These are phyloP conservation scores for Elegia similella DNA, from an alignment of 2,888 invertebrate genomes.

Conservation along the genomic window DNA sequence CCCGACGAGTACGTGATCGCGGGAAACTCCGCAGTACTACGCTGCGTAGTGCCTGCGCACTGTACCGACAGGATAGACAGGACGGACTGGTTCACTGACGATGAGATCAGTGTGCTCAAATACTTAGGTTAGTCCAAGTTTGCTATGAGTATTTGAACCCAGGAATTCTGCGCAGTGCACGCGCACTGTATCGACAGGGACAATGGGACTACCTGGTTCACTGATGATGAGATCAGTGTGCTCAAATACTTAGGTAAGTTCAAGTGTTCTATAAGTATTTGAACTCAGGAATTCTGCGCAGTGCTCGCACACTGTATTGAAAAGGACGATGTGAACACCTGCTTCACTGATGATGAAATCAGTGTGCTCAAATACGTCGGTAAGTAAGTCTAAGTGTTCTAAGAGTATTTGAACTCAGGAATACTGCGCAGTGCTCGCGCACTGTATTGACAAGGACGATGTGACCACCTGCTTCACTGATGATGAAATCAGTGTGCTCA, in stretches of 20 bases:
- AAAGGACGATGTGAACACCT: conserved; percentile 93
- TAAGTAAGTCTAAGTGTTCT: conserved; percentile 28
- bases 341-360: conserved; percentile 92
- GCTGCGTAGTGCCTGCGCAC: conserved; percentile 94
- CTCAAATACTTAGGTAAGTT: conserved; percentile 60
- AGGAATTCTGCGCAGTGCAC: conserved; percentile 87
- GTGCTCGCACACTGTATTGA: conserved; percentile 76
- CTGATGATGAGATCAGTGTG: conserved; percentile 90
- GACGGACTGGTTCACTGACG: conserved; percentile 95
- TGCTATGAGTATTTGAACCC: not conserved
- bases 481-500: conserved; percentile 74
- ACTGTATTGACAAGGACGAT: conserved; percentile 49
- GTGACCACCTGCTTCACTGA: conserved; percentile 95
- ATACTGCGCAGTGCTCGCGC: too few species aligned
- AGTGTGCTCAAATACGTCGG: conserved; percentile 82
- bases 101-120: conserved; percentile 85
- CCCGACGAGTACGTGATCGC: conserved; percentile 95
- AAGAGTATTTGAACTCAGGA: too few species aligned
- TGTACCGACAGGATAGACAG: conserved; percentile 93
- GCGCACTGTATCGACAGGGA: conserved; percentile 85
- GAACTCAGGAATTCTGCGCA: not conserved
- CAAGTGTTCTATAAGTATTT: not conserved
- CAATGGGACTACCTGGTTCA: conserved; percentile 85
- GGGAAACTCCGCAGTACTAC: conserved; percentile 94
- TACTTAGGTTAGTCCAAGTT: conserved; percentile 55